These are phyloP conservation scores for Drosophila yooni DNA, from an alignment of 2,888 invertebrate genomes.

Conservation along the genomic window DNA sequence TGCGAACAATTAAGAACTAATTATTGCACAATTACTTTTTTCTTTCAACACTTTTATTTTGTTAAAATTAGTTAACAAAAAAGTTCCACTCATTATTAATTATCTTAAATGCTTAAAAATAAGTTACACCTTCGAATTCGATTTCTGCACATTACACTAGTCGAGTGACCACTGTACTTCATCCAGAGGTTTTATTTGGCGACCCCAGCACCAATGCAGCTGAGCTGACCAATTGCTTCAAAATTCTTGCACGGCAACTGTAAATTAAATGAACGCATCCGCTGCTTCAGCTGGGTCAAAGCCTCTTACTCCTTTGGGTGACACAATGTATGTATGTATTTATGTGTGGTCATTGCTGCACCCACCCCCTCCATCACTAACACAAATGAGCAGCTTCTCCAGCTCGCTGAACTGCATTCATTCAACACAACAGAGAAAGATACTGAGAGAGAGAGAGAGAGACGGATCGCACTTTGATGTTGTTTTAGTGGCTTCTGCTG, in stretches of 20 bases:
- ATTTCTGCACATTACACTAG: neutral
- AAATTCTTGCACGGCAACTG: conserved; percentile 69
- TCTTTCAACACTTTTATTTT: neutral
- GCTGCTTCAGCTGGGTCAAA: conserved; percentile 47
- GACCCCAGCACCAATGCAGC: conserved; percentile 17
- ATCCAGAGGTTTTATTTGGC: conserved; percentile 5
- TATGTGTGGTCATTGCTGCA: conserved; percentile 13
- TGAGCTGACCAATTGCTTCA: conserved; percentile 43
- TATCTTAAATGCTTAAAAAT: neutral
- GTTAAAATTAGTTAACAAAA: neutral
- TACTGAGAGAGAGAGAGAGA: neutral
- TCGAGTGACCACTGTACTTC: conserved; percentile 2
- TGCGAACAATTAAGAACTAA: neutral
- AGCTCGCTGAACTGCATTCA: conserved; percentile 26
- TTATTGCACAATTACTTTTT: neutral
- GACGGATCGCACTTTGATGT: conserved; percentile 59
- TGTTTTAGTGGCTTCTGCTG: conserved; percentile 51
- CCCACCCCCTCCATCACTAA: neutral
- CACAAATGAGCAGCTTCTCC: conserved; percentile 2
- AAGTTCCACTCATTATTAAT: neutral
- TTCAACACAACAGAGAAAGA: neutral
- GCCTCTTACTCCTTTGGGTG: conserved; percentile 28
- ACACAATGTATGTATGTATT: conserved; percentile 27
- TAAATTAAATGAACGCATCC: conserved; percentile 70
- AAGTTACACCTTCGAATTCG: neutral